Conservation (phyloP, 30 jellyfish, hydroid and myxozoan species). For the Cassiopea xamachana region DNA sequence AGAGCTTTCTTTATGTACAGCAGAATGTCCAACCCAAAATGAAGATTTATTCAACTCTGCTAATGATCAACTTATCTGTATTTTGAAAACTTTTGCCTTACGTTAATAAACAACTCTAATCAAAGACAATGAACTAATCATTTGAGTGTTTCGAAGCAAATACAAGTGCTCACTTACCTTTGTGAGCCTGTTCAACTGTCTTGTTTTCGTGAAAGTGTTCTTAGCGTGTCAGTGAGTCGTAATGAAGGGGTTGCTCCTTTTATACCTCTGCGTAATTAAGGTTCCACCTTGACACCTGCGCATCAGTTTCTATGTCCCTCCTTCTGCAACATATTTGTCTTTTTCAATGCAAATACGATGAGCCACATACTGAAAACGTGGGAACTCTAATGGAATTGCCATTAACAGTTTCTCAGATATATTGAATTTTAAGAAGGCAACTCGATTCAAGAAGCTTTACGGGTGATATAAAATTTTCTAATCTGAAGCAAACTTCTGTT, state of each 20-base stretch:
- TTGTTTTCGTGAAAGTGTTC: background rate
- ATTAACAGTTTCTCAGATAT: background rate
- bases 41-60: no score
- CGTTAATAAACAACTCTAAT: no score
- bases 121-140: no score
- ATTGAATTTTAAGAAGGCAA: background rate
- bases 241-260: background rate
- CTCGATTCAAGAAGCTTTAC: background rate
- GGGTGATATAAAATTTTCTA: background rate
- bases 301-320: background rate
- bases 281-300: slow-evolving; percentile 17
- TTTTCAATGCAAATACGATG: background rate
- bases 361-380: slow-evolving; percentile 7
- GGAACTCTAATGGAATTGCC: background rate
- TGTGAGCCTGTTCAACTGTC: background rate
- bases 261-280: background rate
- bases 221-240: background rate
- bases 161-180: background rate
- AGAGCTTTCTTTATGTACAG: no score
- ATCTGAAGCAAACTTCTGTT: background rate
- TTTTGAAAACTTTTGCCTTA: no score
- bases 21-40: no score
- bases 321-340: background rate
- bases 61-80: no score
- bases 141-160: background rate